Conservation (phyloP, 2,113 vertebrate species). For the Struthio camelus region DNA sequence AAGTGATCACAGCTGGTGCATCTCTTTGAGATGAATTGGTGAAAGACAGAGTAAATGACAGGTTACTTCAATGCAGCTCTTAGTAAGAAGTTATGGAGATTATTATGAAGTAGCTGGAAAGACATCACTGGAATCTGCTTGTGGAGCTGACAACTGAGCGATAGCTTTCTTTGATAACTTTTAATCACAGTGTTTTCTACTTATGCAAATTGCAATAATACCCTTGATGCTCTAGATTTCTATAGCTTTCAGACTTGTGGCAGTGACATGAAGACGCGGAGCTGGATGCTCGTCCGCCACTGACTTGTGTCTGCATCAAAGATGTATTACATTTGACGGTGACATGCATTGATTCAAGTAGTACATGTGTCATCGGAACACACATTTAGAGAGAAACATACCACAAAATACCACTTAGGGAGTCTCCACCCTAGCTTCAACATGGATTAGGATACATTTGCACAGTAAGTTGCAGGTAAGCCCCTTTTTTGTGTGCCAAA, state of each 20-base stretch:
- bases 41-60: constrained; percentile 67
- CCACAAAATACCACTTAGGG: background rate
- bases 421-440: background rate
- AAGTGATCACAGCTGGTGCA: constrained; percentile 46
- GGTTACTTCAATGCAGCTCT: constrained; percentile 55
- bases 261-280: constrained; percentile 27
- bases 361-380: background rate
- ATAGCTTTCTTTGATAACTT: constrained; percentile 66
- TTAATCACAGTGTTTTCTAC: constrained; percentile 59
- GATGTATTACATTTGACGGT: background rate
- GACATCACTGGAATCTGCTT: constrained; percentile 47
- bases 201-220: constrained; percentile 64
- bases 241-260: background rate
- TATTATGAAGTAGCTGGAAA: constrained; percentile 57
- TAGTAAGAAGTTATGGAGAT: constrained; percentile 36
- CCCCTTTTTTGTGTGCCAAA: background rate
- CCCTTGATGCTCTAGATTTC: constrained; percentile 30
- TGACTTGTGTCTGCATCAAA: background rate
- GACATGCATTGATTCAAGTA: background rate
- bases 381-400: background rate
- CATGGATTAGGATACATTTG: background rate
- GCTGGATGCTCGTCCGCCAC: background rate
- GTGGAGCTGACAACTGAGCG: constrained; percentile 40
- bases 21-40: constrained; percentile 58
- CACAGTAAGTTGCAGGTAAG: background rate